A percentile compares a stretch with the other conserved stretches of the same genome.
Conservation (phyloP, 2,888 invertebrate species). For the Amphipoea lucens region DNA sequence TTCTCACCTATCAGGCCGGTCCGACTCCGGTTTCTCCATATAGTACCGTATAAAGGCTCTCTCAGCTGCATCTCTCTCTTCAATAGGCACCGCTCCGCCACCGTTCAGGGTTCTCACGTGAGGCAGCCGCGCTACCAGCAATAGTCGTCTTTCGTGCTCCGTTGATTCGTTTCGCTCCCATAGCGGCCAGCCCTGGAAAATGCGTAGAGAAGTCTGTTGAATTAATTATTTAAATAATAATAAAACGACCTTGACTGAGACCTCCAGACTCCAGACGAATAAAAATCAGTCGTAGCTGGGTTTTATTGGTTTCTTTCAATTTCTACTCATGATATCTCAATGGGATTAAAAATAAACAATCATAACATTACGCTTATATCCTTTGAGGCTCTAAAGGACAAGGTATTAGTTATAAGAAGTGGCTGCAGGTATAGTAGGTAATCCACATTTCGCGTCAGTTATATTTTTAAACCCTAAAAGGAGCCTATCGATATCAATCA, state of each 20-base stretch:
- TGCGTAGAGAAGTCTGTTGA: neutral
- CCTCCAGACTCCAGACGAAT: slow-evolving; percentile 1
- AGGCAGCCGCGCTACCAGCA: slow-evolving; percentile 96
- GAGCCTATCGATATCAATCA: neutral
- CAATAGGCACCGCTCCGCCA: slow-evolving; percentile 94
- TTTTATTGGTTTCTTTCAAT: slow-evolving; percentile 9
- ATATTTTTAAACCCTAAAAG: neutral
- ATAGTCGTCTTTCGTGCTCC: slow-evolving; percentile 96
- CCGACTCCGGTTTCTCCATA: slow-evolving; percentile 96
- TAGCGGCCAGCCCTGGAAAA: slow-evolving; percentile 92
- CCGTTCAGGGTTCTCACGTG: slow-evolving; percentile 96
- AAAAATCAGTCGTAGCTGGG: neutral
- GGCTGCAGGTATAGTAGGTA: neutral
- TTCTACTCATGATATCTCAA: neutral
- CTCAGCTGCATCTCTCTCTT: slow-evolving; percentile 97
- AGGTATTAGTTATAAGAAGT: no score
- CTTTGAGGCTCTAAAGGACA: neutral
- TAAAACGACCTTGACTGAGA: slow-evolving; percentile 2
- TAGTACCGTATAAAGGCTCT: slow-evolving; percentile 97
- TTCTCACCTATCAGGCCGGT: slow-evolving; percentile 93
- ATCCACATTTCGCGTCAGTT: neutral
- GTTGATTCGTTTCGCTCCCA: slow-evolving; percentile 95
- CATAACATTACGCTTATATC: neutral
- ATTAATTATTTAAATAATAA: neutral
- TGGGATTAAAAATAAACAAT: neutral